Conservation (phyloP, 2,888 invertebrate genomes). For the Gonocerus acuteangulatus region DNA sequence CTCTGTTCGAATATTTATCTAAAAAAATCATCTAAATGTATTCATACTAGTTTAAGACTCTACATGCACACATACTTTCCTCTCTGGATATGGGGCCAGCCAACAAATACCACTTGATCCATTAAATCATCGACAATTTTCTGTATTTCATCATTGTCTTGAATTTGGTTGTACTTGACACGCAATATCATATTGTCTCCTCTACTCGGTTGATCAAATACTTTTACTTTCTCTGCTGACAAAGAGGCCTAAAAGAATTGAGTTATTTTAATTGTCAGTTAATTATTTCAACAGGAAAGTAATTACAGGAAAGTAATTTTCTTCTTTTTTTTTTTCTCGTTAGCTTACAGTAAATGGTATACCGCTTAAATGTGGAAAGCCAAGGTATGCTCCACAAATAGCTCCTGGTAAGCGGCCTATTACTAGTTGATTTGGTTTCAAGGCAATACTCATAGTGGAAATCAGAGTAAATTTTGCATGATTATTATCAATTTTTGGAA, state of each 20-base stretch:
- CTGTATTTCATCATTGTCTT: constrained; percentile 43
- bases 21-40: neutral
- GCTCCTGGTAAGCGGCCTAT: constrained; percentile 48
- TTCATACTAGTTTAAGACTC: neutral
- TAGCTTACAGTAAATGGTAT: constrained; percentile 63
- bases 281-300: too few species aligned
- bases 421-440: constrained; percentile 52
- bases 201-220: constrained; percentile 78
- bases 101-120: constrained; percentile 68
- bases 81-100: constrained; percentile 89
- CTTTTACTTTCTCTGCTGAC: constrained; percentile 65
- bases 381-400: constrained; percentile 42
- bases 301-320: neutral
- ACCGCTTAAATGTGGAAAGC: constrained; percentile 87
- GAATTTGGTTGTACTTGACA: constrained; percentile 44
- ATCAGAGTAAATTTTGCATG: constrained; percentile 47
- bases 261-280: constrained; percentile 2
- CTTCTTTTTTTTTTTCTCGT: neutral
- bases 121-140: constrained; percentile 56
- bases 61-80: constrained; percentile 67
- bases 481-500: constrained; percentile 53
- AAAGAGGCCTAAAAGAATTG: constrained; percentile 52
- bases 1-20: too few species aligned
- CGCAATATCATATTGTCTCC: constrained; percentile 75
- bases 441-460: constrained; percentile 48